Evolutionary conservation across 1,140 invertebrate species (phyloP), one percentile per base, ranked within the genome.

Genomic region (Cephus cinctus): DNA sequence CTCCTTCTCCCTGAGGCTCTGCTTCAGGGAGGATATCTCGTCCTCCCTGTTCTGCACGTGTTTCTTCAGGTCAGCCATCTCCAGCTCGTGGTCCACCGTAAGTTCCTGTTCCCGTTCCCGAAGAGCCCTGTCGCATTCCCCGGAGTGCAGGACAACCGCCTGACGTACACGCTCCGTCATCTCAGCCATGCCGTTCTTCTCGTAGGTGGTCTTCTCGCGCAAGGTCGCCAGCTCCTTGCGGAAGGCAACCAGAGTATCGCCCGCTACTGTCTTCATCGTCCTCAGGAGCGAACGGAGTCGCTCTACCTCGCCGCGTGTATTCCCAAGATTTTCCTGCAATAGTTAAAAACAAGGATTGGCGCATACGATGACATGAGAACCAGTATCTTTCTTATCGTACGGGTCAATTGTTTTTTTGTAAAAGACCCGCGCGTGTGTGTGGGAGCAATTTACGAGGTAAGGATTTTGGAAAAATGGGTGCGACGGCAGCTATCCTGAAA

Each of bases 1-100:
- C 2, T 77, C 73, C 9, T 71, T 75, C 2, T 71, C 71, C 11
- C 64, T 0, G 0, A 76, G 50, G 0, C 49, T 58, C 0, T 54
- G 45, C 12, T 75, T 69, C 30, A 81, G 38, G 3, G 52, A 67
- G 32, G 68, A 63, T n/a, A 85, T 79, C 47, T 81, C 71, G n/a
- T 86, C 80, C 22, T 83, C 79, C 56, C 80, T 81, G 5, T 57
- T 61, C 32, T 72, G 68, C 0, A 82, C 60, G 4, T 78, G 44
- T 38, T 81, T 78, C 59, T 81, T 82, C 51, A 85, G 71, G 53
- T 82, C 80, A 20, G 78, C 78, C 34, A 88, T 66, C 62, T 88
- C 83, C 25, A 83, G 59, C 59, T 88, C 83, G 57, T 87, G 84
- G 53, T 86, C 82, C 6, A 85, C 73, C 8, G 79, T 80, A 5